phyloP scores from a whole-genome alignment of 2,797 vertebrate species.

The Fundulus diaphanus region DNA sequence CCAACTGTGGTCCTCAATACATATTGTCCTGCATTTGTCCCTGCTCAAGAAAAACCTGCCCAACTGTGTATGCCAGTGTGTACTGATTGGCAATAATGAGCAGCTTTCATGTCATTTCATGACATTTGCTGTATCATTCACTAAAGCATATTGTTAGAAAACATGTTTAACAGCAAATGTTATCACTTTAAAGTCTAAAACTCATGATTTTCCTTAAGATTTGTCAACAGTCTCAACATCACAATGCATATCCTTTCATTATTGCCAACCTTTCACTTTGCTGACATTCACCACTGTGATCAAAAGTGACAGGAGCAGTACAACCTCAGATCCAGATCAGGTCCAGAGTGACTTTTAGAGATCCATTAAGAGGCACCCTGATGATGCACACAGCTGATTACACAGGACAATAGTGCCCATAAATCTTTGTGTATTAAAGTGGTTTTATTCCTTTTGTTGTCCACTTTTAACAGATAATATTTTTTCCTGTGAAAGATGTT shows the following conservation, averaged over 20 bases:
- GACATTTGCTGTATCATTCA: background rate
- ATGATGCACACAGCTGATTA: slow-evolving; percentile 38
- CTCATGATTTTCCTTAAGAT: background rate
- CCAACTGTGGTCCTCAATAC: background rate
- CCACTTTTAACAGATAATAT: slow-evolving; percentile 55
- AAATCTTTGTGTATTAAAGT: slow-evolving; percentile 71
- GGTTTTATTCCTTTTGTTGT: slow-evolving; percentile 71
- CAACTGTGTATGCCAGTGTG: background rate
- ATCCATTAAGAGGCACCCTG: slow-evolving; percentile 38
- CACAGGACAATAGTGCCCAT: slow-evolving; percentile 37
- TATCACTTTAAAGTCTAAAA: background rate
- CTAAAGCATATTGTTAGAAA: background rate
- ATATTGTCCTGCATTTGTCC: background rate
- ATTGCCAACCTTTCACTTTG: slow-evolving; percentile 24
- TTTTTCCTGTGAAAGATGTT: slow-evolving; percentile 62
- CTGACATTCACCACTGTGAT: slow-evolving; percentile 35
- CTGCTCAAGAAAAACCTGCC: background rate
- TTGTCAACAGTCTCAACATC: background rate
- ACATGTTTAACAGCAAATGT: background rate
- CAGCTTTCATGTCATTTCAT: background rate
- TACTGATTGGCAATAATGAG: background rate
- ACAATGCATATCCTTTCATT: slow-evolving; percentile 31
- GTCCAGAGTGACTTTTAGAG: slow-evolving; percentile 37
- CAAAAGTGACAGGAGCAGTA: slow-evolving; percentile 29
- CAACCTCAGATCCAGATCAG: slow-evolving; percentile 41